phyloP scores from a whole-genome alignment of 2,888 invertebrate genomes.

The Podabrus alpinus region DNA sequence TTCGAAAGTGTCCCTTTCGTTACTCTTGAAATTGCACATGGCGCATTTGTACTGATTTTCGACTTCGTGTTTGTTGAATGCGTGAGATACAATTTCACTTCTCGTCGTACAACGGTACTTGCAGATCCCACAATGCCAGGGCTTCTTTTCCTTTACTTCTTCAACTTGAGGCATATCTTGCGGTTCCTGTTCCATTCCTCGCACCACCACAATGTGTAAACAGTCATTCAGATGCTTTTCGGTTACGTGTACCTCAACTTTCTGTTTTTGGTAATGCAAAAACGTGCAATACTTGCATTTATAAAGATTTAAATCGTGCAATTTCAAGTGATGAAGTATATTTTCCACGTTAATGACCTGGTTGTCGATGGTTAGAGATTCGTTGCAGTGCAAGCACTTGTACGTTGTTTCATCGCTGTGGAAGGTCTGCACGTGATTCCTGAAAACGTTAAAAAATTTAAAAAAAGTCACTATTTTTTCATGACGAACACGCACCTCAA shows the following conservation, averaged over 20 bases:
- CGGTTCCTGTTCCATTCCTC: slow-evolving; percentile 52
- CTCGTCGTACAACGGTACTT: slow-evolving; percentile 64
- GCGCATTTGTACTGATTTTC: slow-evolving; percentile 73
- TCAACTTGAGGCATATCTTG: slow-evolving; percentile 33
- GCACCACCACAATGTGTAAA: slow-evolving; percentile 56
- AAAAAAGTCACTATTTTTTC: neutral
- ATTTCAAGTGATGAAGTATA: slow-evolving; percentile 72
- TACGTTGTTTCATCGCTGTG: slow-evolving; percentile 62
- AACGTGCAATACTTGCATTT: slow-evolving; percentile 73
- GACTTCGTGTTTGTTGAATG: slow-evolving; percentile 63
- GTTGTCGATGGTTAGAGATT: slow-evolving; percentile 58
- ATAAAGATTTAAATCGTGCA: slow-evolving; percentile 74
- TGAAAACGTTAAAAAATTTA: slow-evolving; percentile 34
- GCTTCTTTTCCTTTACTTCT: slow-evolving; percentile 58
- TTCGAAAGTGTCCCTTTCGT: slow-evolving; percentile 61
- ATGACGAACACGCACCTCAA: slow-evolving; percentile 47
- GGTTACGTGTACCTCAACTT: slow-evolving; percentile 69
- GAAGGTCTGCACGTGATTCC: slow-evolving; percentile 72
- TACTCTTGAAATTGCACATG: slow-evolving; percentile 64
- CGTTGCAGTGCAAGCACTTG: slow-evolving; percentile 73
- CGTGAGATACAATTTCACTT: slow-evolving; percentile 65
- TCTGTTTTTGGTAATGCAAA: slow-evolving; percentile 65
- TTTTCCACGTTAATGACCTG: slow-evolving; percentile 60
- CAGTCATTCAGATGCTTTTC: slow-evolving; percentile 64
- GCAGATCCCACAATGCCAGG: slow-evolving; percentile 75